A percentile compares a stretch with the other conserved stretches of the same genome.
Evolutionary conservation across 2,797 vertebrate species (phyloP).

Genomic region (Sebastiscus albofasciatus): DNA sequence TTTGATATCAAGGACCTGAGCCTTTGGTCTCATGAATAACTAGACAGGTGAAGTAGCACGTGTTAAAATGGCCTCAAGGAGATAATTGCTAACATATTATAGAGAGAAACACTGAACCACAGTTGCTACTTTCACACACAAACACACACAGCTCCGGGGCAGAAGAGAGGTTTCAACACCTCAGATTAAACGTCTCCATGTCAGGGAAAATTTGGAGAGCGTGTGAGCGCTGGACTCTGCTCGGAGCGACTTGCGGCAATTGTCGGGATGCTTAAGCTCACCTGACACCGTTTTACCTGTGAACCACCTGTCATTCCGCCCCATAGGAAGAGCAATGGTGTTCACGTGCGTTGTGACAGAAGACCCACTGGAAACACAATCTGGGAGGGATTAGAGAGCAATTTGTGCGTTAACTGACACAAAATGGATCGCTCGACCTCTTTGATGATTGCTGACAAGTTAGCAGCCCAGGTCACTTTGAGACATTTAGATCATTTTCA

Average conservation of each 20-base stretch:
- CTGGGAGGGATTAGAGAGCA: conserved; percentile 69
- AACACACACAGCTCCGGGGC: conserved; percentile 45
- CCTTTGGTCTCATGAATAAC: conserved; percentile 55
- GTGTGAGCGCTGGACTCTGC: conserved; percentile 35
- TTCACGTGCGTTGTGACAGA: conserved; percentile 74
- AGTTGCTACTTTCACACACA: conserved; percentile 30
- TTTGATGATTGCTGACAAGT: conserved; percentile 49
- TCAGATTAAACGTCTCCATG: conserved; percentile 65
- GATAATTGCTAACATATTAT: conserved; percentile 45
- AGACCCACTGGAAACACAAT: conserved; percentile 69
- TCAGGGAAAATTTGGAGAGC: conserved; percentile 36
- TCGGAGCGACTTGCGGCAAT: conserved; percentile 26
- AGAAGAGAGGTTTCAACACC: conserved; percentile 58
- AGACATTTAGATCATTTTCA: background rate
- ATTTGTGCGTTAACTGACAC: conserved; percentile 77
- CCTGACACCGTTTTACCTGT: conserved; percentile 69
- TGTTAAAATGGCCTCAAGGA: conserved; percentile 49
- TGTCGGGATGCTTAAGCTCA: conserved; percentile 60
- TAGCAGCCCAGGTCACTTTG: conserved; percentile 7
- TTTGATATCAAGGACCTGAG: conserved; percentile 59
- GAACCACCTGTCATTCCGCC: conserved; percentile 59
- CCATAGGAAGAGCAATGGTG: conserved; percentile 54
- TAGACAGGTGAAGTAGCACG: conserved; percentile 54
- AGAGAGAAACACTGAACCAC: conserved; percentile 27
- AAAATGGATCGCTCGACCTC: conserved; percentile 36